Base-by-base conservation (phyloP, 2,888 invertebrate species). In the Ferdinandea cuprea region DNA sequence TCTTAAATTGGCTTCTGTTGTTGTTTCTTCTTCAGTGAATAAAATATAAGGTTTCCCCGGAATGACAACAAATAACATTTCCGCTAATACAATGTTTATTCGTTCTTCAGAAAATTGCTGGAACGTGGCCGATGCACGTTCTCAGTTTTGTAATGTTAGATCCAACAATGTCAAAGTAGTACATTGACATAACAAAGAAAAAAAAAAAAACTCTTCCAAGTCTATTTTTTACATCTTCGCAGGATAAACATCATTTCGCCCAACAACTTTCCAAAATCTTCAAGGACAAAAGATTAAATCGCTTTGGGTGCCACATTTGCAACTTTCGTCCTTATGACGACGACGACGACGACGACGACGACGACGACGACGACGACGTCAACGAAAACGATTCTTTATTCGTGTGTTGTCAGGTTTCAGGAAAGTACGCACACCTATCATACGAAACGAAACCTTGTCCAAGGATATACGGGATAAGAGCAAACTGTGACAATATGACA, bases 401-500 rank as follows among this genome's bases (percentile, higher is more conserved):
- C 19, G 11, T 35, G 35, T 56, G 13, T n/a, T 54, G 42, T 54
- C n/a, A n/a, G 15, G 44, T 58, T n/a, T n/a, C 25, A 5, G 25
- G 35, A 44, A 68, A 48, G 30, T 58, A 50, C 65, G 56, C 58
- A 73, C 73, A 46, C 65, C 56, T 56, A 48, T 35, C 52, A 15
- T 35, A 54, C 30, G 32, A 30, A 40, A 48, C 7, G 8, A 61
- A 28, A 52, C 21, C 52, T 15, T 61, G 32, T 56, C 28, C 63
- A 71, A 63, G 44, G 54, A 56, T 61, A 40, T 13, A 35, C 44
- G 54, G 46, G 59, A 68, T 61, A 42, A 50, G 25, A 30, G 52
- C 72, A 69, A 69, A 77, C 77, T 77, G 69, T 50, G 69, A 61
- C 56, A 61, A 46, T 61, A 54, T 69, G 48, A 54, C 52, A 69